phyloP scores from a whole-genome alignment of 2,888 invertebrate genomes.

The Yponomeuta malinellus region DNA sequence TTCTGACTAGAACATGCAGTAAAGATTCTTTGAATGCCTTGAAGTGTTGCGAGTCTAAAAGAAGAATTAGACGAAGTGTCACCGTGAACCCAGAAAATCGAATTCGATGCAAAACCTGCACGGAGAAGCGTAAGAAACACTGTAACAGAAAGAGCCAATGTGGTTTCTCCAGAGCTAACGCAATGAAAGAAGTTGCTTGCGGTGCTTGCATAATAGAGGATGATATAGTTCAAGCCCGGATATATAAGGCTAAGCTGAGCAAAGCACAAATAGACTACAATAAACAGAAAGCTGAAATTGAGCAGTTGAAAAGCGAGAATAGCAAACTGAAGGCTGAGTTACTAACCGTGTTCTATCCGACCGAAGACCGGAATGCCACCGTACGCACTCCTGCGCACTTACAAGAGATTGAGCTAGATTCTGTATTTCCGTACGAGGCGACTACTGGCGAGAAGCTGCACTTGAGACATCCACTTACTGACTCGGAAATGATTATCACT shows the following conservation, averaged over 20 bases:
- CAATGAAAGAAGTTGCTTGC: slow-evolving; percentile 31
- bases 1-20: neutral
- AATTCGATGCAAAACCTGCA: neutral
- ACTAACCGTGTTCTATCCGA: neutral
- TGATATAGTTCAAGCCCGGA: neutral
- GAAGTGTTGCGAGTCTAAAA: neutral
- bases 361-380: neutral
- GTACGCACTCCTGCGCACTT: neutral
- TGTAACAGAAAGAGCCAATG: neutral
- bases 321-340: slow-evolving; percentile 1
- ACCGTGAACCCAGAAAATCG: neutral
- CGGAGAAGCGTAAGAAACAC: neutral
- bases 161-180: neutral
- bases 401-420: neutral
- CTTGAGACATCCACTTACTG: slow-evolving; percentile 24
- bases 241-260: neutral
- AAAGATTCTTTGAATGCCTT: neutral
- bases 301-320: neutral
- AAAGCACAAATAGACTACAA: neutral
- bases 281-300: neutral
- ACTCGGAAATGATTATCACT: slow-evolving; percentile 66
- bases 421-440: neutral
- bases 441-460: neutral
- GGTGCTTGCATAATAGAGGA: slow-evolving; percentile 27
- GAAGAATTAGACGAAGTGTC: neutral